Base-by-base conservation (phyloP, 2,797 vertebrate species). In the Acipenser oxyrinchus region DNA sequence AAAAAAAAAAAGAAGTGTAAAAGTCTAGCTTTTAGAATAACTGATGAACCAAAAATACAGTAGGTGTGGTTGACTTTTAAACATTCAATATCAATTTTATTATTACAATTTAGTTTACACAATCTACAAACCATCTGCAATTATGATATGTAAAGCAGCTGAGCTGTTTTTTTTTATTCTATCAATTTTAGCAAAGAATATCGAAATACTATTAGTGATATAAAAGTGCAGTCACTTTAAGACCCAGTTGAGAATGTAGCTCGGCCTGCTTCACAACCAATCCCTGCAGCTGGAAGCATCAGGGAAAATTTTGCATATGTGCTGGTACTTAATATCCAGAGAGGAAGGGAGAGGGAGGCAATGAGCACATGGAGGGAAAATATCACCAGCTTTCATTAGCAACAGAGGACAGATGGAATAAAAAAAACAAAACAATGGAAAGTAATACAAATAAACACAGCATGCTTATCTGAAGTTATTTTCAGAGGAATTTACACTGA, bases 311-410 rank as follows among this genome's bases (percentile, higher is more conserved):
- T 18, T 51, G 63, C 49, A 6, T 58, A 58, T 51, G 63, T 52
- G 63, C 51, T 64, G 49, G 49, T 52, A 48, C 63, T 64, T 64
- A 64, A 58, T n/a, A 58, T 58, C 55, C 13, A 55, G 64, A 50
- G 64, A 53, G 51, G 50, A 6, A 48, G 7, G 49, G 37, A 55
- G 37, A 57, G 49, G 37, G 60, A 48, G 50, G 51, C 58, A 10
- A 48, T 62, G 23, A 48, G n/a, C 23, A 15, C 18, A 62, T 3
- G 18, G 61, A 62, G 18, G 6, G 23, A 10, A 10, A 49, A 10
- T 58, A n/a, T 58, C 55, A 6, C 6, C 55, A 11, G 55, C 6
- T 58, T 58, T n/a, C 12, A n/a, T 4, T n/a, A 58, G 11, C 12
- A 6, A 6, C 6, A 6, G 6, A 58, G 12, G 10, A n/a, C 55